A percentile compares a stretch with the other conserved stretches of the same genome.
These are phyloP conservation scores for Agelaius phoeniceus DNA, from an alignment of 2,113 vertebrate species.

Conservation along the genomic window DNA sequence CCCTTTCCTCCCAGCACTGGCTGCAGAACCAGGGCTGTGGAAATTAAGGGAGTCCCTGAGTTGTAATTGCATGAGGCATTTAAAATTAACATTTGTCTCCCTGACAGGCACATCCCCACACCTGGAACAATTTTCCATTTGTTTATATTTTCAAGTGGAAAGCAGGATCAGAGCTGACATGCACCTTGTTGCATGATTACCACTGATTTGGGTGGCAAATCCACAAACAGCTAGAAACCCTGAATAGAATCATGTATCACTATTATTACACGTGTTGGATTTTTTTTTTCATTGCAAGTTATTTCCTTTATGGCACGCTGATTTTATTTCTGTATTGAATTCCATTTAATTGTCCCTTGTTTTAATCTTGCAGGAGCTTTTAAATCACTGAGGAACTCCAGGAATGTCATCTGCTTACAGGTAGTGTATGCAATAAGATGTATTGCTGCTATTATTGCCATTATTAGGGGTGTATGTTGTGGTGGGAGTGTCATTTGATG, in stretches of 20 bases:
- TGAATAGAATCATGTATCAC: background rate
- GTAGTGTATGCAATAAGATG: background rate
- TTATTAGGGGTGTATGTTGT: slow-evolving; percentile 27
- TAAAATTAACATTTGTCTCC: background rate
- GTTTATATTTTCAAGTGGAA: background rate
- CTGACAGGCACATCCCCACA: rapidly evolving
- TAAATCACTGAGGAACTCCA: background rate
- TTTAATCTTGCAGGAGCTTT: slow-evolving; percentile 35
- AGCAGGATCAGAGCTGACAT: background rate
- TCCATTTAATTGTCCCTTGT: background rate
- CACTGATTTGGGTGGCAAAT: background rate
- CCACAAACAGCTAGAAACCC: background rate
- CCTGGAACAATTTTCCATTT: background rate
- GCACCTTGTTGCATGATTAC: background rate
- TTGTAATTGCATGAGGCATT: background rate
- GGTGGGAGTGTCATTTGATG: background rate
- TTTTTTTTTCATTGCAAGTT: background rate
- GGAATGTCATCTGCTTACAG: background rate
- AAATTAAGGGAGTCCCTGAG: background rate
- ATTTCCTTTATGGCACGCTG: background rate
- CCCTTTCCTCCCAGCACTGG: rapidly evolving
- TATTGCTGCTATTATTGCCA: background rate
- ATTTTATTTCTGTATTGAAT: slow-evolving; percentile 44
- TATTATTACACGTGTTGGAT: background rate
- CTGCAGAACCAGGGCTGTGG: background rate